Conservation (phyloP, 2,888 invertebrate species). For the Drosophila parthenogenetica region DNA sequence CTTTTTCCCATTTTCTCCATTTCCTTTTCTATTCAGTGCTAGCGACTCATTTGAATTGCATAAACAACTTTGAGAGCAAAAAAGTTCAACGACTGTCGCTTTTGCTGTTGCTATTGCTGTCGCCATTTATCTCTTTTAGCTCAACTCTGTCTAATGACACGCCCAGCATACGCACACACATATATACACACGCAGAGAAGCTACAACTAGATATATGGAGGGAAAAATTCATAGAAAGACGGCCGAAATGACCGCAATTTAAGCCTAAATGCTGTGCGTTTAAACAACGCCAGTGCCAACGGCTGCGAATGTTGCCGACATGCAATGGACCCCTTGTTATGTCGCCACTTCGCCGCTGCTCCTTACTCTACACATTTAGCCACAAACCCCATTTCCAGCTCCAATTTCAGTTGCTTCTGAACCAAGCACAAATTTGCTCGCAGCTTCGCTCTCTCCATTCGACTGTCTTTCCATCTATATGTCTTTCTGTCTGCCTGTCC, state of each 20-base stretch:
- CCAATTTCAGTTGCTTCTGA: constrained; percentile 47
- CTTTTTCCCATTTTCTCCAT: background rate
- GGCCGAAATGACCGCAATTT: constrained; percentile 74
- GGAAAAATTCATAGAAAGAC: constrained; percentile 66
- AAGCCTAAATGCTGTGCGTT: constrained; percentile 78
- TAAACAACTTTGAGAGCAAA: constrained; percentile 78
- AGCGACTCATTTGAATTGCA: constrained; percentile 76
- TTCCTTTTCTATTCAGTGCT: background rate
- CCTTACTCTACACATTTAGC: background rate
- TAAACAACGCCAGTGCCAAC: constrained; percentile 62
- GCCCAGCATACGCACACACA: constrained; percentile 56
- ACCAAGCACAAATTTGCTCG: constrained; percentile 67
- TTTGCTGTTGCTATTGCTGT: constrained; percentile 41
- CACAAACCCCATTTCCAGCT: constrained; percentile 12
- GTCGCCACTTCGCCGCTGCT: background rate
- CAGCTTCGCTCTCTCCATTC: constrained; percentile 30
- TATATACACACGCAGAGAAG: constrained; percentile 16
- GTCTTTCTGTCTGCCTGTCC: constrained; percentile 46
- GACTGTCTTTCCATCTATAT: constrained; percentile 1
- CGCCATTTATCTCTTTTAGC: constrained; percentile 79
- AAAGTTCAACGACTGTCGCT: constrained; percentile 74
- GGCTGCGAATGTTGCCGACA: constrained; percentile 60
- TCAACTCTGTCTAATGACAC: constrained; percentile 74
- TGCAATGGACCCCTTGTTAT: constrained; percentile 56
- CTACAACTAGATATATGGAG: constrained; percentile 25